Evolutionary conservation across 1,140 invertebrate genomes (phyloP), one percentile per base, ranked within the genome.

Genomic region (Rhizoglyphus robini): DNA sequence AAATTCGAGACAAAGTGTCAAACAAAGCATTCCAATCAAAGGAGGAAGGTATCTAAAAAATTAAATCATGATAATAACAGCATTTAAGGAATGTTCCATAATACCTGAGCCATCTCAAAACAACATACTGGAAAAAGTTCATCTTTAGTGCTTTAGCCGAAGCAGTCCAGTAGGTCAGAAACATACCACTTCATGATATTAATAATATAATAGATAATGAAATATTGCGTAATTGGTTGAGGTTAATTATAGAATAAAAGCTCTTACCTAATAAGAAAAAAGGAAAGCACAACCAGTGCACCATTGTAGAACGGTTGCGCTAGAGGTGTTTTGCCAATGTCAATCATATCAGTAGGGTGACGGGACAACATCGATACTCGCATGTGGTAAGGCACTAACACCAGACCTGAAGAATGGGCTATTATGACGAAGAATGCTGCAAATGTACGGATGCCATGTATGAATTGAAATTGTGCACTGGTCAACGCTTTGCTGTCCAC

Each of bases 21-120:
- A 29, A 2, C 66, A 66, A 1, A 69, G 59, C 4, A 51, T 32
- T 18, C 67, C 34, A 2, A 67, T 36, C 25, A 69, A 46, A 2
- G 68, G 30, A n/a, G 68, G 68, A 0, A 66, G 66, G 23, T 67
- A 54, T 34, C 68, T 67, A 54, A 59, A 27, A 18, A 20, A 51
- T 46, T 34, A 36, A 20, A 38, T n/a, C 30, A n/a, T n/a, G n/a
- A n/a, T n/a, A 51, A 51, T 46, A 25, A 29, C 32, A 4, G 15
- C 32, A 31, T 25, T 27, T 27, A 58, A 4, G 18, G 32, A 29
- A 13, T 13, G 18, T 20, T 64, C 29, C 20, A 11, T 49, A n/a
- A 64, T 64, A 64, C 62, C 62, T 64, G 5, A 48, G 41, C 59
- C 59, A 61, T 3, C 59, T 34, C n/a, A 61, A 41, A 4, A 61